Conservation (phyloP, 2,888 invertebrate species). For the Andrena haemorrhoa region DNA sequence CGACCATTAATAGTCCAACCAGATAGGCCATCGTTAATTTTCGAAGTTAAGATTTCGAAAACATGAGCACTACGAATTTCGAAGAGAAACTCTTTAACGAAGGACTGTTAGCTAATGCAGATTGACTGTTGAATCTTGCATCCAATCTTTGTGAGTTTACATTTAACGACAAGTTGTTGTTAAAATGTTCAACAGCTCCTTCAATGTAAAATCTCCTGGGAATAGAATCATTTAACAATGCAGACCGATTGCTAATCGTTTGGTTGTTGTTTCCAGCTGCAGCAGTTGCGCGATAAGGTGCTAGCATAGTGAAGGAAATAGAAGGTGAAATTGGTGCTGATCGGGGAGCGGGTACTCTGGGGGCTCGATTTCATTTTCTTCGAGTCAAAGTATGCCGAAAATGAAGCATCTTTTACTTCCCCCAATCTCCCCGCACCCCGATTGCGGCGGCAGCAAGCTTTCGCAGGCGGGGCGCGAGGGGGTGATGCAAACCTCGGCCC, state of each 20-base stretch:
- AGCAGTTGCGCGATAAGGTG: constrained; percentile 41
- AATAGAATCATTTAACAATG: not conserved
- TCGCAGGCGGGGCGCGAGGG: constrained; percentile 82
- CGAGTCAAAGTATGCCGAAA: constrained; percentile 34
- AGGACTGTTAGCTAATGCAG: too few relatives aligned
- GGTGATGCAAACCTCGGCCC: constrained; percentile 65
- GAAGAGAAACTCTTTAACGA: too few relatives aligned
- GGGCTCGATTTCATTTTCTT: constrained; percentile 63
- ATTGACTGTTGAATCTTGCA: too few relatives aligned
- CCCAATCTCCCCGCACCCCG: constrained; percentile 83
- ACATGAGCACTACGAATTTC: too few relatives aligned
- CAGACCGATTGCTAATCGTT: not conserved
- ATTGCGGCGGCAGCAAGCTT: constrained; percentile 81
- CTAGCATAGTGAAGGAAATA: constrained; percentile 38
- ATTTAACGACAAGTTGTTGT: too few relatives aligned
- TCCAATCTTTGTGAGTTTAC: too few relatives aligned
- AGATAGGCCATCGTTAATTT: too few relatives aligned
- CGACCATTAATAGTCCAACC: not conserved
- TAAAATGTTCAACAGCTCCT: too few relatives aligned
- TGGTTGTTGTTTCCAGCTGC: constrained; percentile 9
- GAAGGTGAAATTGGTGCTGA: constrained; percentile 63
- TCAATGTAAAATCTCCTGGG: too few relatives aligned
- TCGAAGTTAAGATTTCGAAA: too few relatives aligned
- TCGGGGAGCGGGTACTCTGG: constrained; percentile 82
- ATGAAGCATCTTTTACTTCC: constrained; percentile 58